Conservation (phyloP, 2,888 invertebrate species). For the Mantis religiosa region DNA sequence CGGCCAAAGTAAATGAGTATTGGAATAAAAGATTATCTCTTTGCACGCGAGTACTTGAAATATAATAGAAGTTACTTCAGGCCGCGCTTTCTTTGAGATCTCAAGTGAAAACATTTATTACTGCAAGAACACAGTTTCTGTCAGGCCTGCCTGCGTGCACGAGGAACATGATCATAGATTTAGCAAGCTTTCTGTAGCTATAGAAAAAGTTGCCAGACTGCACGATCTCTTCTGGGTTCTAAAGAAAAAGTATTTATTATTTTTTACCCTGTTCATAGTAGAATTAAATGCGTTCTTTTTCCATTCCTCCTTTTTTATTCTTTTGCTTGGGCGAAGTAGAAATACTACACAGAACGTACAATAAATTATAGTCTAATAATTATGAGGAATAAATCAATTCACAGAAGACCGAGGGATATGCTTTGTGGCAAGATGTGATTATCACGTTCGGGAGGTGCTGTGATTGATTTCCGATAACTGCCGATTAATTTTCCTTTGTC, state of each 20-base stretch:
- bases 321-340: too few species aligned
- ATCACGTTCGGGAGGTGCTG: too few species aligned
- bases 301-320: neutral
- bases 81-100: neutral
- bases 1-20: neutral
- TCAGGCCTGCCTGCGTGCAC: neutral
- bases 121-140: neutral
- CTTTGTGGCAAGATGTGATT: too few species aligned
- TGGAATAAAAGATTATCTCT: neutral
- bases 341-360: too few species aligned
- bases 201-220: neutral
- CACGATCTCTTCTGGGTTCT: neutral
- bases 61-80: neutral
- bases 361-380: too few species aligned
- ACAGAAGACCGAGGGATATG: too few species aligned
- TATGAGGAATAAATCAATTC: too few species aligned
- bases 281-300: neutral
- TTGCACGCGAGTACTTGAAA: neutral
- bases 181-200: neutral
- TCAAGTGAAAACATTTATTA: neutral
- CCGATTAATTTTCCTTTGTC: too few species aligned
- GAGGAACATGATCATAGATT: neutral
- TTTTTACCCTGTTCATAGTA: neutral
- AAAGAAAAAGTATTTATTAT: neutral
- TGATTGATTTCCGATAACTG: too few species aligned